Conservation (phyloP, 2,797 vertebrate species). For the Neostethus bicornis region DNA sequence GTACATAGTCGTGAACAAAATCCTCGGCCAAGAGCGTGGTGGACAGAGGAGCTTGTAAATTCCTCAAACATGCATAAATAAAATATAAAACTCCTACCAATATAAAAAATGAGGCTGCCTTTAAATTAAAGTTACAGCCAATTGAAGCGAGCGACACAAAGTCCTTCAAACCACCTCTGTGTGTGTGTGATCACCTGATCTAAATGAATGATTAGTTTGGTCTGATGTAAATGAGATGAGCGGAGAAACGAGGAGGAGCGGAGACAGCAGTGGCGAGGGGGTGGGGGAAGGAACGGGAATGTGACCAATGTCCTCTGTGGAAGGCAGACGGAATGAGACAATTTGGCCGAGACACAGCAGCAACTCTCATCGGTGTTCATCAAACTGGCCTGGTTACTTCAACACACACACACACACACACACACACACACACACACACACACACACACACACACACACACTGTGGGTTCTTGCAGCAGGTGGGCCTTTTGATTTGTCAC, state of each 20-base stretch:
- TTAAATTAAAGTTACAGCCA: no score
- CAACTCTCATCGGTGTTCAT: constrained; percentile 57
- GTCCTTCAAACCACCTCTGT: no score
- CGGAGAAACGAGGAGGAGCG: not conserved
- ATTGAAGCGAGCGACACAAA: no score
- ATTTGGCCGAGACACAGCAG: constrained; percentile 53
- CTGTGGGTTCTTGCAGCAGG: constrained; percentile 74
- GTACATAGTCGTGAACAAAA: no score
- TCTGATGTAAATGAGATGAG: no score
- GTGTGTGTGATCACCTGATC: no score
- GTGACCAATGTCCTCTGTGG: constrained; percentile 46
- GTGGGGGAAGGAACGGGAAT: not conserved
- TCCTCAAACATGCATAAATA: no score
- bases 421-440: constrained; percentile 36
- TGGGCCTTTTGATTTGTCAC: constrained; percentile 84
- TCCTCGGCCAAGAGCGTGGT: no score
- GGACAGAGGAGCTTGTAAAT: no score
- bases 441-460: constrained; percentile 38
- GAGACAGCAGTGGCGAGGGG: not conserved
- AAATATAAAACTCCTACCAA: no score
- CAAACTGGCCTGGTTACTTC: constrained; percentile 52
- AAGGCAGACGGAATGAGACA: constrained; percentile 53
- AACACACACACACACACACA: constrained; percentile 27
- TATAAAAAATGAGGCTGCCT: no score
- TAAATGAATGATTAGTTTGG: no score